A percentile compares a stretch with the other conserved stretches of the same genome.
phyloP scores from a whole-genome alignment of 1,140 invertebrate genomes.

The Drosophila parabipectinata region DNA sequence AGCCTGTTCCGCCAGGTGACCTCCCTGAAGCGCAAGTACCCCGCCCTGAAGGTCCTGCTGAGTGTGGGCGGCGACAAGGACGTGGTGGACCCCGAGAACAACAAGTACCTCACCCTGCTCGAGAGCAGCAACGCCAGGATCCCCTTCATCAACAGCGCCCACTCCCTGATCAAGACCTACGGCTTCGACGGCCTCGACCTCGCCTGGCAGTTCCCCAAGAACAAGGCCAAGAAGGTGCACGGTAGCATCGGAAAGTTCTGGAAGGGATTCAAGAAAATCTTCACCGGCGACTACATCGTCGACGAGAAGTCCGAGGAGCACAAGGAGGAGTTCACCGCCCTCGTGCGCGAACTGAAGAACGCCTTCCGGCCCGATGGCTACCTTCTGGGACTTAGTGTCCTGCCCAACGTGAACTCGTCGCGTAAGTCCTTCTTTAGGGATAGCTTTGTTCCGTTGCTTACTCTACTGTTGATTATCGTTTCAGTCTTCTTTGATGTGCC shows the following conservation, averaged over 20 bases:
- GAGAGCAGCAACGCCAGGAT: constrained; percentile 89
- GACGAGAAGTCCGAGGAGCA: constrained; percentile 92
- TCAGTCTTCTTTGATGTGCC: constrained; percentile 92
- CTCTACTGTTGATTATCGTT: constrained; percentile 52
- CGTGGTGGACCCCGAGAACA: constrained; percentile 84
- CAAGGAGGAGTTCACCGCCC: constrained; percentile 89
- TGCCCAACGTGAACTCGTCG: constrained; percentile 91
- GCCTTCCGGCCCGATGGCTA: constrained; percentile 87
- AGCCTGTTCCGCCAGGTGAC: constrained; percentile 89
- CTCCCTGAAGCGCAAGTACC: constrained; percentile 89
- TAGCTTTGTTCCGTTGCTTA: too few relatives aligned
- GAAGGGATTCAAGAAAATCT: constrained; percentile 91
- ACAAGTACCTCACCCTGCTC: constrained; percentile 84
- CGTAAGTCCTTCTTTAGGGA: constrained; percentile 84
- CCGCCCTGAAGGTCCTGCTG: constrained; percentile 90
- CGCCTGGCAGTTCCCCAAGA: constrained; percentile 93
- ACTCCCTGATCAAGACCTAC: constrained; percentile 88
- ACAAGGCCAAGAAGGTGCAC: constrained; percentile 91
- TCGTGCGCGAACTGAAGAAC: constrained; percentile 90
- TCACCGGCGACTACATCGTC: constrained; percentile 87
- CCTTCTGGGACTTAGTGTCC: constrained; percentile 88
- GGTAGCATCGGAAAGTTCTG: constrained; percentile 88
- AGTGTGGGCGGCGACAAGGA: constrained; percentile 91
- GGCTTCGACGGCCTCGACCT: constrained; percentile 95
- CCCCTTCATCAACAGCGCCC: constrained; percentile 90